A percentile compares a stretch with the other conserved stretches of the same genome.
Evolutionary conservation across 2,797 vertebrate species (phyloP).

Genomic region (Tapirus indicus): DNA sequence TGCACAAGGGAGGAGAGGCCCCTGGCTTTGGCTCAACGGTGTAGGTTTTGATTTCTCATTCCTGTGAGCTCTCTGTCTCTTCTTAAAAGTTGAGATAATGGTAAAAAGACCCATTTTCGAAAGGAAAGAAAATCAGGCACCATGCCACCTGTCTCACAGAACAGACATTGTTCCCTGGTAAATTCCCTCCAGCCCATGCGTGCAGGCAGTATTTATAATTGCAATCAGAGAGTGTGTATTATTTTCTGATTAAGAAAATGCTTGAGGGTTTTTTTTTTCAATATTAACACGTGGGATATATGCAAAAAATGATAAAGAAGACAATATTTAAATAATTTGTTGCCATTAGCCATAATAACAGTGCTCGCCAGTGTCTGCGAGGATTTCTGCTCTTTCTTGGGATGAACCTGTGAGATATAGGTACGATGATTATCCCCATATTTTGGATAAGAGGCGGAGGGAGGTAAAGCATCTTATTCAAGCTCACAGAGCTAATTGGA

Average conservation of each 20-base stretch:
- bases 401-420: accelerated
- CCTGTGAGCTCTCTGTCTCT: neutral
- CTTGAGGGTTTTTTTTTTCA: neutral
- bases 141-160: accelerated
- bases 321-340: neutral
- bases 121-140: neutral
- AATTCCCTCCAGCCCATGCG: neutral
- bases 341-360: accelerated
- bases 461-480: neutral
- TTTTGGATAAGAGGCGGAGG: neutral
- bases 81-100: neutral
- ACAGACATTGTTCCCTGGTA: neutral
- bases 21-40: too few relatives aligned
- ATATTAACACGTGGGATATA: neutral
- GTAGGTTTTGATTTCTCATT: neutral
- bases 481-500: neutral
- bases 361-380: accelerated
- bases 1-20: neutral
- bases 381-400: accelerated
- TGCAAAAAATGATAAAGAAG: neutral
- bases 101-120: neutral
- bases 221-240: neutral
- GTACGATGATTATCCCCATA: accelerated
- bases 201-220: neutral
- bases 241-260: neutral